Evolutionary conservation across 1,140 invertebrate species (phyloP).

Genomic region (Apis florea): DNA sequence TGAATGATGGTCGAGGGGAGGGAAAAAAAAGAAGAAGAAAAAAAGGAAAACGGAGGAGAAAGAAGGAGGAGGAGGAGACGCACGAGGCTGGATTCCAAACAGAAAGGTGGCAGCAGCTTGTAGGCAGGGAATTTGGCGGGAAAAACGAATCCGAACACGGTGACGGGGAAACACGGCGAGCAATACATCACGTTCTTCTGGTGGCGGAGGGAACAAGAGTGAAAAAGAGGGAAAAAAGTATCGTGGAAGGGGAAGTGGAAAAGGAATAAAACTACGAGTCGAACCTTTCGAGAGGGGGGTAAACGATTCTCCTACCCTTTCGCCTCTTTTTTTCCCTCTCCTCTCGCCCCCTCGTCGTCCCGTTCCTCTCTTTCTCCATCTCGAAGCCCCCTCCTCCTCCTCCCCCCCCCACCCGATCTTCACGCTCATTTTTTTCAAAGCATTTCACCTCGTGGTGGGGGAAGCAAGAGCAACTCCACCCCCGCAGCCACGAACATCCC

Average conservation of each 20-base stretch:
- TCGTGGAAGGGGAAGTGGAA: conserved; percentile 3
- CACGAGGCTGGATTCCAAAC: conserved; percentile 41
- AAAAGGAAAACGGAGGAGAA: not conserved
- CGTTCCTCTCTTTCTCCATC: conserved; percentile 43
- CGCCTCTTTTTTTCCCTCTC: conserved; percentile 49
- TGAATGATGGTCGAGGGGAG: conserved; percentile 7
- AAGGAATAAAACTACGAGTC: conserved; percentile 12
- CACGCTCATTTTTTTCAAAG: conserved; percentile 39
- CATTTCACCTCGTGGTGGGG: conserved; percentile 34
- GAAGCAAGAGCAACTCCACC: conserved; percentile 53
- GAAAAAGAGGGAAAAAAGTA: conserved; percentile 42
- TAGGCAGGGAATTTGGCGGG: conserved; percentile 76
- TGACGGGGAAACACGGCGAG: conserved; percentile 69
- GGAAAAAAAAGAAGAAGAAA: conserved; percentile 14
- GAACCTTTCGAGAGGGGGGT: conserved; percentile 34
- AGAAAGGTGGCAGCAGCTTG: conserved; percentile 67
- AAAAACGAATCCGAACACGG: conserved; percentile 78
- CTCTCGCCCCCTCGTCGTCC: conserved; percentile 40
- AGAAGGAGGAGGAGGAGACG: not conserved
- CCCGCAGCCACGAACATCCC: conserved; percentile 26
- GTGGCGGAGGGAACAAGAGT: conserved; percentile 59
- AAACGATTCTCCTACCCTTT: conserved; percentile 44
- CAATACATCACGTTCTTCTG: conserved; percentile 77
- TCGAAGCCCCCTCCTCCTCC: not conserved
- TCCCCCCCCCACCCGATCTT: not conserved